Base-by-base conservation (phyloP, 2,888 invertebrate species). In the Criorhina ranunculi region DNA sequence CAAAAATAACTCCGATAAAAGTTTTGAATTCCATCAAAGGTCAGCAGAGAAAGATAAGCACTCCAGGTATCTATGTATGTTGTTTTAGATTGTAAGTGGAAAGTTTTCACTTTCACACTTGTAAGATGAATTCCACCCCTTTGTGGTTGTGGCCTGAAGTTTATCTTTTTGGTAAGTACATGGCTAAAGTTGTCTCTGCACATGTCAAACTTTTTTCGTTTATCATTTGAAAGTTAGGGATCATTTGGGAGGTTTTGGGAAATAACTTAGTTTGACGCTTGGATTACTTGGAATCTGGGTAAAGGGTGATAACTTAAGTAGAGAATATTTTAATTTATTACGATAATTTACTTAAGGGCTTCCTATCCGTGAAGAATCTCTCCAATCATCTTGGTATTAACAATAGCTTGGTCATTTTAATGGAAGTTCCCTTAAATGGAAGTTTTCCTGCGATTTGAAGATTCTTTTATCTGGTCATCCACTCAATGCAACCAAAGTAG, bases 201-300 rank as follows among this genome's bases (percentile, higher is more conserved):
- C 24, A 19, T 49, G 44, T 17, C 17, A 17, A 64, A 53, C 29
- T 29, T 67, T 67, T 66, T 66, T 51, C 66, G 53, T 66, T 66
- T 67, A 67, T 67, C 66, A 40, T 49, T 49, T 46, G 46, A 35
- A 17, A 53, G 29, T 29, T 67, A 4, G 19, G 15, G 5, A 1
- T 7, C 31, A 31, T 35, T n/a, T 24, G 15, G 35, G 46, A 35
- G n/a, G n/a, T 19, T 64, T 31, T 11, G 7, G 5, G 44, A 46
- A 64, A 49, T 35, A 49, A 49, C 46, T 35, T n/a, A 49, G 35
- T 49, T 60, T 60, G 59, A 59, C 59, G 40, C 35, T 37, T 57
- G 8, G 9, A 8, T 2, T 9, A 2, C 35, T 9, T 9, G 9
- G 35, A 9, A 40, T 12, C 12, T 5, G 6, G 5, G 12, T 12